Evolutionary conservation across 2,888 invertebrate genomes (phyloP).

Genomic region (Druceiella hillmani): DNA sequence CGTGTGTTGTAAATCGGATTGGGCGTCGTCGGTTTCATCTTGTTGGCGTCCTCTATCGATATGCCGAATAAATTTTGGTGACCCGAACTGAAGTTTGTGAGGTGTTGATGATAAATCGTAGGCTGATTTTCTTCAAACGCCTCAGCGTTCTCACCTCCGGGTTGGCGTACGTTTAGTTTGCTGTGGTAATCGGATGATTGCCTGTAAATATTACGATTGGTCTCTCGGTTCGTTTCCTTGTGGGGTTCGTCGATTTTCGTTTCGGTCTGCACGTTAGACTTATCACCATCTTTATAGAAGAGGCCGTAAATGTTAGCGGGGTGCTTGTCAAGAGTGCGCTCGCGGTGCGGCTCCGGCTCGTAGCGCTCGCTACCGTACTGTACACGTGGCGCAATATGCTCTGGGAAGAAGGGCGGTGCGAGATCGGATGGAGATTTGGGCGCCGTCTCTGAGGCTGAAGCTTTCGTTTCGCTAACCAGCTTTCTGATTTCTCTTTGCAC

Average conservation of each 20-base stretch:
- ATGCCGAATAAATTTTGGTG: conserved; percentile 59
- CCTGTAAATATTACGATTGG: neutral
- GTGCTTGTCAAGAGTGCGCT: conserved; percentile 27
- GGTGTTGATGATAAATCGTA: conserved; percentile 8
- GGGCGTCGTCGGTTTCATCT: conserved; percentile 47
- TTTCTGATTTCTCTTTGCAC: too few species aligned
- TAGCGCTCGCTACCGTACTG: conserved; percentile 51
- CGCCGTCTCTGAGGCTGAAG: too few species aligned
- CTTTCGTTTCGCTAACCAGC: too few species aligned
- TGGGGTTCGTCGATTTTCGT: neutral
- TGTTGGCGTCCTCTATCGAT: conserved; percentile 56
- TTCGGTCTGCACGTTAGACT: neutral
- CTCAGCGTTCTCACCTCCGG: conserved; percentile 26
- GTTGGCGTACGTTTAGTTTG: too few species aligned
- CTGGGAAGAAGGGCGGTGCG: conserved; percentile 40
- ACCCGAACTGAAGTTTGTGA: conserved; percentile 54
- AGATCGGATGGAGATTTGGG: too few species aligned
- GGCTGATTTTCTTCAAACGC: conserved; percentile 9
- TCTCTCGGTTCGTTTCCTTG: neutral
- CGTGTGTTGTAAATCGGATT: conserved; percentile 46
- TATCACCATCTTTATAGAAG: neutral
- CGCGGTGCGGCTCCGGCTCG: conserved; percentile 38
- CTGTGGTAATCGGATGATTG: too few species aligned
- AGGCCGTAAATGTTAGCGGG: neutral
- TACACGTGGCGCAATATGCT: conserved; percentile 44